Evolutionary conservation across 2,797 vertebrate species (phyloP).

Genomic region (Notolepis coatsorum): DNA sequence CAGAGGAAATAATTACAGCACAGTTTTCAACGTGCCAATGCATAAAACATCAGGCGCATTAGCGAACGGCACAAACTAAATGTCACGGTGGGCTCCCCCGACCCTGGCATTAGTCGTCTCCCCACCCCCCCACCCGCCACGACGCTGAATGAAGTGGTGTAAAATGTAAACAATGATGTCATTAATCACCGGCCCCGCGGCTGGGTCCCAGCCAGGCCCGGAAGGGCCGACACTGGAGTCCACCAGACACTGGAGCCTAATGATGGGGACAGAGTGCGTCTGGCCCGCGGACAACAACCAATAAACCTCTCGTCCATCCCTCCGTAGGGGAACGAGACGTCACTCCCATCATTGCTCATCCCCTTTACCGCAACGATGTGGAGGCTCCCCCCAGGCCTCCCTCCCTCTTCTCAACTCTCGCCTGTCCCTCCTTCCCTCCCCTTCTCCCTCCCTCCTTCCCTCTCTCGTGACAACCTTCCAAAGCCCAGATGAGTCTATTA

Average conservation of each 20-base stretch:
- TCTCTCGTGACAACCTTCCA: conserved; percentile 1
- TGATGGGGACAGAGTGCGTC: conserved; percentile 34
- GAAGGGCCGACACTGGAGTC: neutral
- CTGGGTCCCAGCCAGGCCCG: neutral
- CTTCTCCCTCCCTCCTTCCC: neutral
- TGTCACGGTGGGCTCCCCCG: no score
- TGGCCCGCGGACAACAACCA: conserved; percentile 12
- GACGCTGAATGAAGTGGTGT: neutral
- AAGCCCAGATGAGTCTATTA: neutral
- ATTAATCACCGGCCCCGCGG: neutral
- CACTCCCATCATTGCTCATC: conserved; percentile 35
- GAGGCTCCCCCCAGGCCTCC: neutral
- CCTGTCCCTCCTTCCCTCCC: neutral
- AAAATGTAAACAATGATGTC: neutral
- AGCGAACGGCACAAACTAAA: neutral
- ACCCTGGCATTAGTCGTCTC: no score
- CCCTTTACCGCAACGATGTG: conserved; percentile 12
- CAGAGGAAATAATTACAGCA: neutral
- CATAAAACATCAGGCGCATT: neutral
- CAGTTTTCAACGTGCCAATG: neutral
- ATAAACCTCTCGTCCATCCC: conserved; percentile 11
- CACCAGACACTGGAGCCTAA: neutral
- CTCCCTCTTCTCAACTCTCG: neutral
- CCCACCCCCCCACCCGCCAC: no score
- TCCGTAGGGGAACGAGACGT: conserved; percentile 18